Evolutionary conservation across 2,888 invertebrate genomes (phyloP).

Genomic region (Scaptomyza tumidula): DNA sequence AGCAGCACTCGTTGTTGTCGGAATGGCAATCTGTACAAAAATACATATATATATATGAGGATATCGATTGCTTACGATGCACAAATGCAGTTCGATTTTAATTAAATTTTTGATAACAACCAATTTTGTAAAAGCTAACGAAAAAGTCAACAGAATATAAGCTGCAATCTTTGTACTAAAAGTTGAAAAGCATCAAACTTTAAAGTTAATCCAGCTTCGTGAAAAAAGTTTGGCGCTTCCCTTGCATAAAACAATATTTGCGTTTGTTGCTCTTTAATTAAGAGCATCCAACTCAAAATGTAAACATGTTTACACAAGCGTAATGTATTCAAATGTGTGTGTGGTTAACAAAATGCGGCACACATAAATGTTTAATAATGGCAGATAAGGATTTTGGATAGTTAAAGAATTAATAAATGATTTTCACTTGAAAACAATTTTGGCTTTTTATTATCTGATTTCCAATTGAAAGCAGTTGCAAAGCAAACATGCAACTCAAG

Average conservation of each 20-base stretch:
- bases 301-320: background rate
- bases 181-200: slow-evolving; percentile 1
- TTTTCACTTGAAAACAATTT: slow-evolving; percentile 10
- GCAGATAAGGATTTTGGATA: slow-evolving; percentile 35
- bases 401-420: slow-evolving; percentile 38
- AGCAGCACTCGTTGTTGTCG: slow-evolving; percentile 30
- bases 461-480: slow-evolving; percentile 38
- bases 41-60: slow-evolving; percentile 31
- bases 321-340: background rate
- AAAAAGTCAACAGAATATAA: background rate
- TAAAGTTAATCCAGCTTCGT: background rate
- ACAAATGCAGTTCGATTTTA: slow-evolving; percentile 33
- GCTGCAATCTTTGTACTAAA: background rate
- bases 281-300: slow-evolving; percentile 19
- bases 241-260: slow-evolving; percentile 34
- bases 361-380: slow-evolving; percentile 39
- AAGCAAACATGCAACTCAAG: slow-evolving; percentile 53
- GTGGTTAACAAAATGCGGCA: slow-evolving; percentile 21
- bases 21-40: too few relatives aligned
- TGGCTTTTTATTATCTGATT: slow-evolving; percentile 24
- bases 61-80: slow-evolving; percentile 29
- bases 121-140: background rate
- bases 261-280: slow-evolving; percentile 47
- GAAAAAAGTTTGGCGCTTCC: slow-evolving; percentile 6
- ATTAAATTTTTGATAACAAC: slow-evolving; percentile 9